Base-by-base conservation (phyloP, 2,113 vertebrate species). In the Nothobranchius kuhntae region DNA sequence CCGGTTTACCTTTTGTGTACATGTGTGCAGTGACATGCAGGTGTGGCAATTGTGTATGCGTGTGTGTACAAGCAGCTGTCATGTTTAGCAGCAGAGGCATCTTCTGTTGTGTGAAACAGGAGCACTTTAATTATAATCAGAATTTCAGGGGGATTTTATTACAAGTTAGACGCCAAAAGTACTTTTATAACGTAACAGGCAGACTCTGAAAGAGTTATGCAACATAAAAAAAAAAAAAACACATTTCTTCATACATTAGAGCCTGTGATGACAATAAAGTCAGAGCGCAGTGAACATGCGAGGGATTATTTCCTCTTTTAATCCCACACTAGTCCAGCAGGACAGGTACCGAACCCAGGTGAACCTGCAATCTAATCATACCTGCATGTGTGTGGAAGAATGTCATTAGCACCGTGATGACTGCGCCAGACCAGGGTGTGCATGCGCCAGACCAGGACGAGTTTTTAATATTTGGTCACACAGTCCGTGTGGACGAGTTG, bases 321-420 rank as follows among this genome's bases (percentile, higher is more conserved):
- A 30, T 30, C 30, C 30, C 30, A 30, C 30, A 30, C 30, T 30
- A 30, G 30, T 30, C 30, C 30, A 30, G 30, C 30, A 30, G 30
- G 30, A 30, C 30, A 1, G 44, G 11, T 21, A 8, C 12, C 69
- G 61, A 81, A 83, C 65, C 70, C 55, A 54, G 15, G 52, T 73
- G 73, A 83, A 71, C 78, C 71, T 62, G 59, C 55, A 57, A 13
- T 45, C 40, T 68, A 75, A 24, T 50, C 53, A 38, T 65, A 64
- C 62, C 68, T 77, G 78, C 68, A 60, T 65, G 71, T 35, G 65
- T 75, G 68, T 72, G 68, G 61, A 72, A 73, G 85, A 89, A 86
- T 87, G 83, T 80, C 75, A 88, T 87, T 83, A 89, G 53, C 58
- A 36, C 35, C 9, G 78, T 10, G 86, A 88, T 88, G 86, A 88